Percentiles rank a stretch among this genome's conserved stretches.
Conservation (phyloP, 1,140 invertebrate genomes). For the Pararge aegeria region DNA sequence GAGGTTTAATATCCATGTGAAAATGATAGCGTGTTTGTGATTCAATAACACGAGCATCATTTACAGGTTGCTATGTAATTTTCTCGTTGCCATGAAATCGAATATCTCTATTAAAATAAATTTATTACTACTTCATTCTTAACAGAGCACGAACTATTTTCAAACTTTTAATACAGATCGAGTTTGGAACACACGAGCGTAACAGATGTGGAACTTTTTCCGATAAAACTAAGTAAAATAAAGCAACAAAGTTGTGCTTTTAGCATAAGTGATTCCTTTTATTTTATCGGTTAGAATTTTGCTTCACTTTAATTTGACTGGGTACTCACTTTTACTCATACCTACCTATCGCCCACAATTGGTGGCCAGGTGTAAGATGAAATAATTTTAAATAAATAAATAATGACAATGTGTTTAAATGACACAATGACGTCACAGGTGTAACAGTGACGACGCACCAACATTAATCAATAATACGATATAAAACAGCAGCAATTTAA, state of each 20-base stretch:
- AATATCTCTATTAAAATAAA: conserved; percentile 9
- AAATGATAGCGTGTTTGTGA: not conserved
- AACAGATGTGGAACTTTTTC: not conserved
- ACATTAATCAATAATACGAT: no score
- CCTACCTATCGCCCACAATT: no score
- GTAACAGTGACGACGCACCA: no score
- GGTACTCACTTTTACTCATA: no score
- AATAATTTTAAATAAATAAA: no score
- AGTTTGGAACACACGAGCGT: conserved; percentile 5
- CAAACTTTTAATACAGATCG: conserved; percentile 10
- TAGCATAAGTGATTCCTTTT: not conserved
- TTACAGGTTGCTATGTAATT: not conserved
- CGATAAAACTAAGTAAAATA: not conserved
- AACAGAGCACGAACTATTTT: conserved; percentile 13
- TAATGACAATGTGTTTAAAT: no score
- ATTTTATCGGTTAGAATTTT: not conserved
- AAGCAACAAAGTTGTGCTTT: not conserved
- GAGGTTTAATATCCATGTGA: not conserved
- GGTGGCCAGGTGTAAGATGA: no score
- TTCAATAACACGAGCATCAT: not conserved
- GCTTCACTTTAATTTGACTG: not conserved
- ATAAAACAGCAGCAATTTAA: no score
- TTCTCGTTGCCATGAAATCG: conserved; percentile 9
- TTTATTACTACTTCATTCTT: conserved; percentile 17
- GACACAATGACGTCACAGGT: no score